Conservation (phyloP, 1,140 invertebrate species). For the Brachionus manjavacas region DNA sequence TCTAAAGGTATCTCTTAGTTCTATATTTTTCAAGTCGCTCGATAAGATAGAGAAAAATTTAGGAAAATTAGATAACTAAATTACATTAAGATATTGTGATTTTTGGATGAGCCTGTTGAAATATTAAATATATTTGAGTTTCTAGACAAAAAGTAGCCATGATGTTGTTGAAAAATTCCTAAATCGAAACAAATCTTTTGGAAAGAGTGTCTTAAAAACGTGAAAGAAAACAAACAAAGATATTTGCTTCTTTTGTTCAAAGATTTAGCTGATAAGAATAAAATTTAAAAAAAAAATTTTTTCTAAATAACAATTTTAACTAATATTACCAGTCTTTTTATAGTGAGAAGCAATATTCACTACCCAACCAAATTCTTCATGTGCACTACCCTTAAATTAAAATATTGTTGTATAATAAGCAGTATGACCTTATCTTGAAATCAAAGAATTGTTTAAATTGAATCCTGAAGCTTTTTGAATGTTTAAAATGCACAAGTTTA, state of each 20-base stretch:
- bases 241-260: not conserved
- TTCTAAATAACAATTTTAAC: not conserved
- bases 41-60: not conserved
- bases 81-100: not conserved
- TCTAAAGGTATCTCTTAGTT: not conserved
- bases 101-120: not conserved
- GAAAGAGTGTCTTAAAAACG: not conserved
- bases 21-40: not conserved
- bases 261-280: not conserved
- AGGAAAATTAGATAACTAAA: not conserved
- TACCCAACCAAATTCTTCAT: not conserved
- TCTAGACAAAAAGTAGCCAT: not conserved
- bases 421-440: not conserved
- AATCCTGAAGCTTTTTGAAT: not conserved
- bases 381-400: not conserved
- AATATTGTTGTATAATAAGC: not conserved
- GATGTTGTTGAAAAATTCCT: not conserved
- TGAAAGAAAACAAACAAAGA: not conserved
- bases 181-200: not conserved
- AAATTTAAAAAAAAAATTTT: not conserved
- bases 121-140: not conserved
- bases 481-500: not conserved
- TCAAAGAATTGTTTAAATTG: not conserved
- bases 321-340: not conserved
- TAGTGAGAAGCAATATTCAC: not conserved